Base-by-base conservation (phyloP, 2,113 vertebrate species). In the Xiphophorus couchianus region DNA sequence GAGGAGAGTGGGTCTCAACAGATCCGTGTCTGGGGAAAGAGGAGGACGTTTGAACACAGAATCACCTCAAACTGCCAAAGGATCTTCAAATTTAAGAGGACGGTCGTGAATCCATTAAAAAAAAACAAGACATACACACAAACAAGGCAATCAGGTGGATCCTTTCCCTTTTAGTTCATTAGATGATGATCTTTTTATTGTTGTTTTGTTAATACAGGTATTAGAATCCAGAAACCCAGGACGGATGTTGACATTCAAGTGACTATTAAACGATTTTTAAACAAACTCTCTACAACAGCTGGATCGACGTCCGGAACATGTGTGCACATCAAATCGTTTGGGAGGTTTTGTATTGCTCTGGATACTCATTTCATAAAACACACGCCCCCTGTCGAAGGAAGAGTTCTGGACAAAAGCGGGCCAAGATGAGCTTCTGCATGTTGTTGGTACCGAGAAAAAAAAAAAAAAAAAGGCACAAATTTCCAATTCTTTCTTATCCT, bases 321-420 rank as follows among this genome's bases (percentile, higher is more conserved):
- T 96, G 96, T 92, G 93, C 94, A 95, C 93, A 93, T 92, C 94
- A 92, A 94, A 91, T 92, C 79, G 90, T 93, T 77, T 92, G 94
- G 85, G 82, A 91, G 84, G 66, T 88, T 92, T 92, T 91, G 80
- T 90, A 89, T 79, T 39, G 82, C 78, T 77, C 87, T 82, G 78
- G 66, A 89, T 88, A 80, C 86, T 68, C 62, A 81, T 91, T 93
- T 93, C 76, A 70, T 84, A 83, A n/a, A 58, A 48, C 83, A 80
- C 60, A 60, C 72, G 1, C 42, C 3, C 51, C 48, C 71, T 28
- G 30, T 78, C 35, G 67, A 58, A 69, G 62, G 71, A 84, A 64
- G 39, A 74, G 76, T 71, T 82, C 44, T 81, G 73, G 74, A 68
- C 73, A 42, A 81, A 86, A 86, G 54, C 17, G 78, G 77, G 69